phyloP scores from a whole-genome alignment of 2,888 invertebrate species.

The Tetrapedia diversipes region DNA sequence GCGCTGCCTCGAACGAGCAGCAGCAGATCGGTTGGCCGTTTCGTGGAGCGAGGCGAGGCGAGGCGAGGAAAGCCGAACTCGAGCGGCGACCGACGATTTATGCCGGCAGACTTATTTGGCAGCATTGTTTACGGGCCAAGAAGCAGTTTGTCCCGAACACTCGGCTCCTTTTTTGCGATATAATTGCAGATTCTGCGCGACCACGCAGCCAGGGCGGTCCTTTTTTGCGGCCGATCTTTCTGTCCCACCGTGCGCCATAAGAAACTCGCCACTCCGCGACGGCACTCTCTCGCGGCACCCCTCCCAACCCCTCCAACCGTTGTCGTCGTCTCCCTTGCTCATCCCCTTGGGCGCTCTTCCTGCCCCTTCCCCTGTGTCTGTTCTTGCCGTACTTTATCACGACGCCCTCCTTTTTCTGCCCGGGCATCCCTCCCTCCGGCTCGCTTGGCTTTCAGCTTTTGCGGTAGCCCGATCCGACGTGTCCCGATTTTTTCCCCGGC shows the following conservation, averaged over 20 bases:
- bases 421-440: slow-evolving; percentile 16
- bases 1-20: background rate
- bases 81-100: slow-evolving; percentile 66
- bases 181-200: slow-evolving; percentile 76
- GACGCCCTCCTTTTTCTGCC: slow-evolving; percentile 57
- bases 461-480: slow-evolving; percentile 57
- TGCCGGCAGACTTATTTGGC: slow-evolving; percentile 71
- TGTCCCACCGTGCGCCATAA: slow-evolving; percentile 59
- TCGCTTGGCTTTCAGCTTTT: slow-evolving; percentile 42
- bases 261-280: slow-evolving; percentile 58
- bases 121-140: slow-evolving; percentile 72
- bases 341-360: background rate
- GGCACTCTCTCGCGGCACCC: slow-evolving; percentile 29
- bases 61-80: no score
- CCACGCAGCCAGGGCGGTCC: slow-evolving; percentile 70
- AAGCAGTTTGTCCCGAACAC: slow-evolving; percentile 71
- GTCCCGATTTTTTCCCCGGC: slow-evolving; percentile 61
- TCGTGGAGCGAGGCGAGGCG: slow-evolving; percentile 26
- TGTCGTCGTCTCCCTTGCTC: slow-evolving; percentile 4
- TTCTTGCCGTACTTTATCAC: slow-evolving; percentile 60
- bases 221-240: slow-evolving; percentile 69
- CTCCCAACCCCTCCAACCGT: slow-evolving; percentile 6
- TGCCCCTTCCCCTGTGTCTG: slow-evolving; percentile 3
- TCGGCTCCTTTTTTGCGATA: slow-evolving; percentile 73
- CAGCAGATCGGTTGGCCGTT: background rate